Evolutionary conservation across 2,888 invertebrate genomes (phyloP), one percentile per base, ranked within the genome.

Genomic region (Tuta absoluta): DNA sequence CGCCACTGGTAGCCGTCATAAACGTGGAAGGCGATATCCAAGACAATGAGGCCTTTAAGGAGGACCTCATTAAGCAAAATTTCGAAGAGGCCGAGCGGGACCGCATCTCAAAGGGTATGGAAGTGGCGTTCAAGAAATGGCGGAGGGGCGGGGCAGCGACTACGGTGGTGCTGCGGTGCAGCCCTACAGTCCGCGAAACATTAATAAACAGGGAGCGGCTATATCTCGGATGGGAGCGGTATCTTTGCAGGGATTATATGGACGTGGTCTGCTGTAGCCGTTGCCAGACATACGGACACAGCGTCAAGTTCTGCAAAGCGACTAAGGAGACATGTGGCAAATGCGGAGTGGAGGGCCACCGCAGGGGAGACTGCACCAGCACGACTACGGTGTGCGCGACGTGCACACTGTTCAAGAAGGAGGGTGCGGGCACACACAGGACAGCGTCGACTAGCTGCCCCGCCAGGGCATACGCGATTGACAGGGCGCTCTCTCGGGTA

Each of bases 211-310:
- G 23, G 0, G 67, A 57, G 0, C 17, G 51, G 0, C 33, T 75
- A 0, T 77, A 63, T 37, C 4, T 68, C 0, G 68, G 65, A 0
- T 68, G 67, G 69, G 66, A 66, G 2, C 53, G 48, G 33, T 61
- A 59, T 2, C 63, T 65, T 1, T 64, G 68, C 0, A 23, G 49
- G 0, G 72, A 72, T 57, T 67, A 62, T n/a, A n/a, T n/a, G n/a
- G n/a, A n/a, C 10, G 12, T 70, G 0, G 70, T 71, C 0, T 73
- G 72, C 65, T 74, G 72, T 63, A 49, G 5, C 0, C 75, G 69
- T 5, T 80, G 81, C 57, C 80, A 81, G 21, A 68, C 68, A 0
- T 78, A 77, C 24, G 79, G 79, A 0, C 76, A 80, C 69, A 76
- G 76, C 0, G 77, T 73, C 1, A 72, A 73, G 2, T 70, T 67